These are phyloP conservation scores for Pentamera pediparva DNA, from an alignment of 53 echinoderm and acorn worm species.

Conservation along the genomic window DNA sequence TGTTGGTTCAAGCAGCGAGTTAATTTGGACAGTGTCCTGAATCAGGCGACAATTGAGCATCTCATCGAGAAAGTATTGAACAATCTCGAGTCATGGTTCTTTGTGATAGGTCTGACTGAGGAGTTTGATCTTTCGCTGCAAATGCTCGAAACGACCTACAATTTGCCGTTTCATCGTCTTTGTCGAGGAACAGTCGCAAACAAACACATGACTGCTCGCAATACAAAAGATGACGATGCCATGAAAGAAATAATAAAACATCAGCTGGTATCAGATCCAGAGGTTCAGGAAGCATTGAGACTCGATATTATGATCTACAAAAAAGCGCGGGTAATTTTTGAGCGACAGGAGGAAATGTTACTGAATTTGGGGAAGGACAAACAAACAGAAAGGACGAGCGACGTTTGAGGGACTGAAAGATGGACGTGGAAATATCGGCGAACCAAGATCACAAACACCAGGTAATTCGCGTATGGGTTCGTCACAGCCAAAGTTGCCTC, in stretches of 20 bases:
- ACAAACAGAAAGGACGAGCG: neutral
- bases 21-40: constrained; percentile 41
- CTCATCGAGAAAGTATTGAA: constrained; percentile 49
- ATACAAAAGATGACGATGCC: neutral
- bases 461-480: too few species aligned
- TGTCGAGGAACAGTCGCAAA: constrained; percentile 34
- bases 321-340: constrained; percentile 64
- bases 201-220: neutral
- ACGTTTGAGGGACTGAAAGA: too few species aligned
- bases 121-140: constrained; percentile 60
- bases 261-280: constrained; percentile 36
- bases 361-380: neutral
- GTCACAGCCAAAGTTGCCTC: too few species aligned
- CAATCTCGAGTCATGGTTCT: constrained; percentile 78
- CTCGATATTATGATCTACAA: constrained; percentile 56
- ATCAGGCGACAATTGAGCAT: constrained; percentile 20
- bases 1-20: constrained; percentile 70
- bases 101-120: constrained; percentile 61
- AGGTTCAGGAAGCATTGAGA: constrained; percentile 41
- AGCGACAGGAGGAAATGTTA: constrained; percentile 37
- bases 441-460: too few species aligned
- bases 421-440: too few species aligned
- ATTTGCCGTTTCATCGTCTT: constrained; percentile 45
- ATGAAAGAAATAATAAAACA: constrained; percentile 15
- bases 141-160: constrained; percentile 53